Evolutionary conservation across 30 jellyfish, hydroid and myxozoan genomes (phyloP).

Genomic region (Aurelia sp.): DNA sequence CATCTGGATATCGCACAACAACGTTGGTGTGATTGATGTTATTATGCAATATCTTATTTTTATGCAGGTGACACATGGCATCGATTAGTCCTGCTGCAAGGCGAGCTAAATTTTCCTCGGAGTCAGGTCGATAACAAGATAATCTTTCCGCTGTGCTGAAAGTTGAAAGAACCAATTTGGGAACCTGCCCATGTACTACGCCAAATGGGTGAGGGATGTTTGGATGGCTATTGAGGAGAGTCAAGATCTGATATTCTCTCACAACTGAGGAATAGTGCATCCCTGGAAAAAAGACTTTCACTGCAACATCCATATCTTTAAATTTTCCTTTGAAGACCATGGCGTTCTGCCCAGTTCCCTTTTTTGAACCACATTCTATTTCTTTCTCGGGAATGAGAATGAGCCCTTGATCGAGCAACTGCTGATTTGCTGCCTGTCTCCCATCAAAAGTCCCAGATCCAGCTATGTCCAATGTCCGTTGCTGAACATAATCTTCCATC

Average conservation of each 20-base stretch:
- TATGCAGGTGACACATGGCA: slow-evolving; percentile 14
- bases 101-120: no score
- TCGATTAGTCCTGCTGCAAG: slow-evolving; percentile 8
- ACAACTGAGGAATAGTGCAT: not conserved
- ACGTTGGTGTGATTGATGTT: slow-evolving; percentile 4
- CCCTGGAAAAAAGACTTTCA: not conserved
- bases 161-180: not conserved
- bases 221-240: slow-evolving; percentile 11
- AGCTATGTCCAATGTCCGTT: slow-evolving; percentile 8
- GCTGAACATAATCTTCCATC: slow-evolving; percentile 14
- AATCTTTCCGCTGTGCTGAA: not conserved
- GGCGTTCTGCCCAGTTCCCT: not conserved
- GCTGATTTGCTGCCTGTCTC: not conserved
- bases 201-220: slow-evolving; percentile 27
- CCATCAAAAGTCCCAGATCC: slow-evolving; percentile 21
- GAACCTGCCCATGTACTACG: not conserved
- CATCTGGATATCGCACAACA: not conserved
- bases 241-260: slow-evolving; percentile 20
- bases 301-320: slow-evolving; percentile 27
- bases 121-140: not conserved
- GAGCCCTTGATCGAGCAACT: not conserved
- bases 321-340: slow-evolving; percentile 9
- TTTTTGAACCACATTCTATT: not conserved
- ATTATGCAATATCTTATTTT: slow-evolving; percentile 6
- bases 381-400: not conserved